phyloP scores from a whole-genome alignment of 1,140 invertebrate species.

The Drosophila watanabei region DNA sequence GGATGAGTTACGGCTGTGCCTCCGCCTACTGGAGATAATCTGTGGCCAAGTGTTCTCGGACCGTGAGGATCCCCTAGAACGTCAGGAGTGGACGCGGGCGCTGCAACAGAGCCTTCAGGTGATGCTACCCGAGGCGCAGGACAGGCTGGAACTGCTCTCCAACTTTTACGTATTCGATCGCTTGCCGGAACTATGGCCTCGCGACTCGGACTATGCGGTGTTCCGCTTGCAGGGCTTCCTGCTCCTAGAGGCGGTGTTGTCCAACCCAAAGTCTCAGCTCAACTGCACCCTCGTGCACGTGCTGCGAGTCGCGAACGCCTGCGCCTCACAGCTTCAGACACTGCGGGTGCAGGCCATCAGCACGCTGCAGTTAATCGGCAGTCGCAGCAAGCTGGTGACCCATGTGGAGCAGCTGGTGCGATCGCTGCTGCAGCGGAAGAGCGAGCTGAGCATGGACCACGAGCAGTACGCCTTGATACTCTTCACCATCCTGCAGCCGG shows the following conservation, averaged over 20 bases:
- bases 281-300: constrained; percentile 51
- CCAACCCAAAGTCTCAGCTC: constrained; percentile 7
- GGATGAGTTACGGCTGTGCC: constrained; percentile 54
- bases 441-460: constrained; percentile 88
- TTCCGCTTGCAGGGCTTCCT: constrained; percentile 65
- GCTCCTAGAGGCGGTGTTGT: constrained; percentile 61
- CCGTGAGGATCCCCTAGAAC: neutral
- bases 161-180: constrained; percentile 85
- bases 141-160: constrained; percentile 86
- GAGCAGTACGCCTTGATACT: constrained; percentile 88
- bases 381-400: constrained; percentile 10
- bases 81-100: constrained; percentile 59
- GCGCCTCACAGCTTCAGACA: constrained; percentile 43
- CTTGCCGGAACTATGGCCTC: constrained; percentile 31
- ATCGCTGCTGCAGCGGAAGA: constrained; percentile 77
- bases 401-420: constrained; percentile 49
- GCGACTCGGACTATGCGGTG: constrained; percentile 39
- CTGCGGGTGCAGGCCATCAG: constrained; percentile 84
- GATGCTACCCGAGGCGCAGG: constrained; percentile 83
- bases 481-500: constrained; percentile 82
- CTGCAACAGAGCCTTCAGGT: constrained; percentile 76
- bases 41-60: constrained; percentile 32
- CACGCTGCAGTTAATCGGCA: constrained; percentile 43
- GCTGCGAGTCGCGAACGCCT: constrained; percentile 62
- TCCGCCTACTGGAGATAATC: constrained; percentile 50